Evolutionary conservation across 2,113 vertebrate genomes (phyloP), one percentile per base, ranked within the genome.

Genomic region (Lepisosteus oculatus): DNA sequence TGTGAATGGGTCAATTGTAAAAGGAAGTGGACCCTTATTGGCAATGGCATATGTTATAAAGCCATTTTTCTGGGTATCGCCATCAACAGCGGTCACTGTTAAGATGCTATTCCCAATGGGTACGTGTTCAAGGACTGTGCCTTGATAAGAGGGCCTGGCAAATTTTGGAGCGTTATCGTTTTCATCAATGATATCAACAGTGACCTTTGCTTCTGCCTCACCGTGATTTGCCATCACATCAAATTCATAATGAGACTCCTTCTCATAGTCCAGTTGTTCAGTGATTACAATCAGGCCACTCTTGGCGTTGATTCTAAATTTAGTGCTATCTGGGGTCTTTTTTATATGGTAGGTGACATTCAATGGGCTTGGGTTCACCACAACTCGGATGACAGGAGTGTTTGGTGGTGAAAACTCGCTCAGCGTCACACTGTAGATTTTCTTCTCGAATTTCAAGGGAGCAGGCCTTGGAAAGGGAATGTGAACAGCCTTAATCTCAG

Each of bases 81-180:
- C 56, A 65, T 99, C 97, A 13, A 80, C 88, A 76, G 97, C 97
- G 4, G 65, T 76, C 42, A 98, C 87, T 14, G 90, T 91, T 72
- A 97, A 70, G 55, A 99, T 77, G 3, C 89, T 95, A 77, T 91
- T 96, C 65, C 96, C 96, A 9, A 94, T 85, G 0, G 95, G 93
- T 6, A 85, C 51, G 62, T 98, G 97, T 87, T 99, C 97, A 72
- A 95, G 89, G 68, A 99, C 85, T 1, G 81, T 86, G 62, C 90
- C 90, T 0, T 86, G 84, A 5, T 97, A 98, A 0, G 93, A 94
- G 15, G 88, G 79, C 8, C 78, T 85, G 45, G 70, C 86, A 75
- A 98, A 99, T 70, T 78, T 76, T 3, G 97, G 97, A 71, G 90
- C 84, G 0, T 97, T 95, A 78, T 97, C 94, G 54, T 99, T 99